phyloP scores from a whole-genome alignment of 1,140 invertebrate species.

The Chelonus insularis region DNA sequence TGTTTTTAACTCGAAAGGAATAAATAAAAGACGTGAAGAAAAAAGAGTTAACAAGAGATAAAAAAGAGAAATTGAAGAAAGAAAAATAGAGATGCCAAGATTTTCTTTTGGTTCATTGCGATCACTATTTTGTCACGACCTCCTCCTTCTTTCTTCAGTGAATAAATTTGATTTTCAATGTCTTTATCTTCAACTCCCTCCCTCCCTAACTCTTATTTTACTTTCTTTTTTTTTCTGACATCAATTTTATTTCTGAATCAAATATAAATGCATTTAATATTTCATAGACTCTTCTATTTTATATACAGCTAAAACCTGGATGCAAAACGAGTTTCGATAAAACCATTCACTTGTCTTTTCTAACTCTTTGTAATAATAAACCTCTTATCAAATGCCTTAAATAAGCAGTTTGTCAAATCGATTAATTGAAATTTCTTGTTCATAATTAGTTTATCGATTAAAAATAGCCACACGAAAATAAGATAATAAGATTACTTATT shows the following conservation, averaged over 20 bases:
- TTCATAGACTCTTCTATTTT: neutral
- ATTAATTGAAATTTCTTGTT: no score
- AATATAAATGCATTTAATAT: slow-evolving; percentile 1
- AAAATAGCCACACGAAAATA: no score
- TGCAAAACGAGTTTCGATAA: neutral
- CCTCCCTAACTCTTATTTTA: neutral
- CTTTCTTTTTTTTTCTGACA: neutral
- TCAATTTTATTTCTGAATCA: neutral
- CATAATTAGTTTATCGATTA: no score
- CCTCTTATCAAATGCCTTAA: no score
- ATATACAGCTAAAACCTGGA: neutral
- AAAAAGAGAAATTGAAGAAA: no score
- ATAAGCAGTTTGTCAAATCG: no score
- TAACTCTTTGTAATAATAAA: no score
- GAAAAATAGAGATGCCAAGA: no score
- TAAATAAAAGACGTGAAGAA: neutral
- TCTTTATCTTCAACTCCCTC: neutral
- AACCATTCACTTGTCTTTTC: neutral
- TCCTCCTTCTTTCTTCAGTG: no score
- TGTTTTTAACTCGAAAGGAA: neutral
- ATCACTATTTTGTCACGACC: no score
- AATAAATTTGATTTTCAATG: neutral
- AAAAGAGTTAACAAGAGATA: neutral
- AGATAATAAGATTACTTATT: no score
- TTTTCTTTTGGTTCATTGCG: no score